These are phyloP conservation scores for Montipora foliosa DNA, from an alignment of 64 coral and sea anemone genomes.

Conservation along the genomic window DNA sequence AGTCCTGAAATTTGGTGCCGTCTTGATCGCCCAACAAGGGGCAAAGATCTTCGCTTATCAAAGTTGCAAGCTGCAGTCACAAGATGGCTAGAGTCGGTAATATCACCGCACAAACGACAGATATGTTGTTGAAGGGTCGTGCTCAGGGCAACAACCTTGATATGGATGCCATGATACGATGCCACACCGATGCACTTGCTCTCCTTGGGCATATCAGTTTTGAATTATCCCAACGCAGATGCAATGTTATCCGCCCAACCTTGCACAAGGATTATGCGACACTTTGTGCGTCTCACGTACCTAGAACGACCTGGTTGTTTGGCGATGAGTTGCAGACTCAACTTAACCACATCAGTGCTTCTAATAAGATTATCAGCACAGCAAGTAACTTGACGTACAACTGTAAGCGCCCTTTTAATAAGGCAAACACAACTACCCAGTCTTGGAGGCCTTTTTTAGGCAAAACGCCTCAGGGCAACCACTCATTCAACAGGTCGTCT, in stretches of 20 bases:
- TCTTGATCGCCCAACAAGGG: slow-evolving; percentile 11
- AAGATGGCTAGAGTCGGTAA: background rate
- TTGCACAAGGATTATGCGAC: too few species aligned
- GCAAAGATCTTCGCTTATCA: slow-evolving; percentile 20
- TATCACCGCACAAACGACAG: background rate
- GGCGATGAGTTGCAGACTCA: background rate
- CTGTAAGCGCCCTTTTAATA: background rate
- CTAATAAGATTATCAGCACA: background rate
- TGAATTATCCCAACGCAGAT: too few species aligned
- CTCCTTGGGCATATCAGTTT: slow-evolving; percentile 22
- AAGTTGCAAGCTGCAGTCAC: slow-evolving; percentile 22
- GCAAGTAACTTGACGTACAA: background rate
- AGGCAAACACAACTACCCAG: background rate
- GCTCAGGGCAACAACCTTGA: background rate
- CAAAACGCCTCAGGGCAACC: background rate
- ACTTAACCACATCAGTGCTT: too few species aligned
- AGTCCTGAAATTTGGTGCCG: slow-evolving; percentile 40
- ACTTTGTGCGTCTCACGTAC: too few species aligned
- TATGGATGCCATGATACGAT: slow-evolving; percentile 23
- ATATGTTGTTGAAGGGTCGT: slow-evolving; percentile 30
- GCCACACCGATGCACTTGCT: slow-evolving; percentile 19
- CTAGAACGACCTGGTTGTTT: background rate
- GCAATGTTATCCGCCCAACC: too few species aligned
- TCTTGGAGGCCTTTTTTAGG: too few species aligned
- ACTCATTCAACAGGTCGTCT: background rate